A percentile compares a stretch with the other conserved stretches of the same genome.
phyloP scores from a whole-genome alignment of 2,113 vertebrate species.

The Blennius ocellaris region DNA sequence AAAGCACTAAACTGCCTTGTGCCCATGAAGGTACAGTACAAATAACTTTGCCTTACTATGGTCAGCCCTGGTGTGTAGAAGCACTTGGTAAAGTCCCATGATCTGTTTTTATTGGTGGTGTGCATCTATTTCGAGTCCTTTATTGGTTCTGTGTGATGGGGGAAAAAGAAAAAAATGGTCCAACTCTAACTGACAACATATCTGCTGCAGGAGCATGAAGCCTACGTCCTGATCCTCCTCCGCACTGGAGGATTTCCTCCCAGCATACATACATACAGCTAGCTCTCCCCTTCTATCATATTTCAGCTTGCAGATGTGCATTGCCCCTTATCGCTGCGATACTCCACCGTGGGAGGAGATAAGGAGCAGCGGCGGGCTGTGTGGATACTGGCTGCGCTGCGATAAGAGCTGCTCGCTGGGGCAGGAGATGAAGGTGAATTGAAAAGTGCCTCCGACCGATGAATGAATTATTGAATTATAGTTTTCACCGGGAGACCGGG shows the following conservation, averaged over 20 bases:
- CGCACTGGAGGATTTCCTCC: not conserved
- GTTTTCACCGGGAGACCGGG: not conserved
- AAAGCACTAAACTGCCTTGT: too few relatives aligned
- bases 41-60: too few relatives aligned
- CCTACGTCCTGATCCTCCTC: too few relatives aligned
- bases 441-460: constrained; percentile 5
- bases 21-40: too few relatives aligned
- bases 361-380: not conserved
- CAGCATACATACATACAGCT: not conserved
- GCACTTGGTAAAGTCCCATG: too few relatives aligned
- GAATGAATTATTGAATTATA: constrained; percentile 3
- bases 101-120: too few relatives aligned
- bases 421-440: constrained; percentile 13
- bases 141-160: too few relatives aligned
- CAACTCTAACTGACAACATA: too few relatives aligned
- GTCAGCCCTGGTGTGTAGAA: too few relatives aligned
- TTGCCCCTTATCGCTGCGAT: constrained; percentile 9
- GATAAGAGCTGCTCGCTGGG: constrained; percentile 15
- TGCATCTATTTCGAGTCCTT: too few relatives aligned
- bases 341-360: not conserved
- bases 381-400: not conserved
- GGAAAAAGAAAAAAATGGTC: too few relatives aligned
- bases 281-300: not conserved
- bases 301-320: not conserved
- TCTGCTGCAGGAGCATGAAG: too few relatives aligned